These are phyloP conservation scores for Atethmia centrago DNA, from an alignment of 2,888 invertebrate genomes.

Conservation along the genomic window DNA sequence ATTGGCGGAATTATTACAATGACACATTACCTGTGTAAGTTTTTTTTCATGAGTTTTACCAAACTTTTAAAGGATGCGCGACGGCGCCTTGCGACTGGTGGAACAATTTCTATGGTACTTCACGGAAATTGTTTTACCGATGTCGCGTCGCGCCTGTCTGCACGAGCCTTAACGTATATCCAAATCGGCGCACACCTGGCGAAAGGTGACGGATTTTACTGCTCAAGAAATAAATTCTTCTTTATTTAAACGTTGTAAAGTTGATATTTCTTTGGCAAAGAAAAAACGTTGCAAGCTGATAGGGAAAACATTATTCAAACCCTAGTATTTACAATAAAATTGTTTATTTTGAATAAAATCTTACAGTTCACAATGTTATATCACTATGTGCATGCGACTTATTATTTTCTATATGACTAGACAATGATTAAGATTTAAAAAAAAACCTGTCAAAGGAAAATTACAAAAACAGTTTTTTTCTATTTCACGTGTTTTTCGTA, in stretches of 20 bases:
- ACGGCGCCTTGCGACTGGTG: too few relatives aligned
- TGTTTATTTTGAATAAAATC: conserved; percentile 27
- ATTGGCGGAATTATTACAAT: neutral
- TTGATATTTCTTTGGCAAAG: neutral
- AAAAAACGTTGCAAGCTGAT: neutral
- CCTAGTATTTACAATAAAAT: conserved; percentile 16
- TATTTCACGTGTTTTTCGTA: neutral
- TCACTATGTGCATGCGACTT: neutral
- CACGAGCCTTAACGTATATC: too few relatives aligned
- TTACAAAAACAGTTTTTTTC: neutral
- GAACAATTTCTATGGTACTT: too few relatives aligned
- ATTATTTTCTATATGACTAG: conserved; percentile 30
- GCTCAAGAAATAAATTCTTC: neutral
- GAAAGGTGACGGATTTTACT: neutral
- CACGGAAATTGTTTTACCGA: too few relatives aligned
- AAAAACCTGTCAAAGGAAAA: neutral
- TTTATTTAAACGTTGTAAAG: neutral
- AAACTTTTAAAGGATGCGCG: neutral
- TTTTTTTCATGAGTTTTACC: neutral
- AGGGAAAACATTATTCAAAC: neutral
- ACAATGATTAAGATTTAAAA: neutral
- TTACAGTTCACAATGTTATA: conserved; percentile 6
- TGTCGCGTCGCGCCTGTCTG: too few relatives aligned
- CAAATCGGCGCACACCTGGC: neutral
- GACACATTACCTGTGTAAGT: neutral